Base-by-base conservation (phyloP, 2,888 invertebrate genomes). In the Tenthredo scrophulariae region DNA sequence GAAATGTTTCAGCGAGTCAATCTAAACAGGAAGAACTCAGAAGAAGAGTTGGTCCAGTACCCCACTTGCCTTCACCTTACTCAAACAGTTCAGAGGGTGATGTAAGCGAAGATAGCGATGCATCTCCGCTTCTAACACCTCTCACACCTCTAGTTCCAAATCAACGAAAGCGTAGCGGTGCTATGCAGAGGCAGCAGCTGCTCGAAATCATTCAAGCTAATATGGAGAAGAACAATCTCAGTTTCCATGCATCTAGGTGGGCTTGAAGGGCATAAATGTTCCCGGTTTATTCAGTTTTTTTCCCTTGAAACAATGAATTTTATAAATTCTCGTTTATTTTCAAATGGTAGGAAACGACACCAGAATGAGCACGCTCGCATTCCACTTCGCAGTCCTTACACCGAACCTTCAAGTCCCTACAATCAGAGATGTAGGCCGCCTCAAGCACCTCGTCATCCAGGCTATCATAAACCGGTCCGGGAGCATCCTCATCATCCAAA, bases 211-310 rank as follows among this genome's bases (percentile, higher is more conserved):
- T 98, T 92, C 97, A 97, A 93, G 97, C 97, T 88, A 98, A 97
- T 94, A 97, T 98, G 97, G 97, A 97, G 93, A 97, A 97, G 94
- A 97, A 97, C 94, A 97, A 97, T 93, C 94, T 97, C 95, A 96
- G 96, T 96, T 97, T 97, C 96, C 97, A 97, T 95, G 95, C 96
- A 93, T 95, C 96, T 92, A 96, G 97, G 97, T 97, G 93, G 93
- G 94, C 92, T 84, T 84, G 3, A n/a, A 40, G 9, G 29, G 22
- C 43, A 50, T 10, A 13, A 26, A 58, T 72, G 54, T 40, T 9
- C 22, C 62, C 22, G 22, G 29, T 15, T 62, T 50, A 43, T n/a
- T 1, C 46, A 18, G 1, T n/a, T 26, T 43, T 18, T 43, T 26
- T 22, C 15, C 6, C n/a, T 72, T 0, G 72, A 50, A 65, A 43